Evolutionary conservation across 1,140 invertebrate species (phyloP).

Genomic region (Neodiprion lecontei): DNA sequence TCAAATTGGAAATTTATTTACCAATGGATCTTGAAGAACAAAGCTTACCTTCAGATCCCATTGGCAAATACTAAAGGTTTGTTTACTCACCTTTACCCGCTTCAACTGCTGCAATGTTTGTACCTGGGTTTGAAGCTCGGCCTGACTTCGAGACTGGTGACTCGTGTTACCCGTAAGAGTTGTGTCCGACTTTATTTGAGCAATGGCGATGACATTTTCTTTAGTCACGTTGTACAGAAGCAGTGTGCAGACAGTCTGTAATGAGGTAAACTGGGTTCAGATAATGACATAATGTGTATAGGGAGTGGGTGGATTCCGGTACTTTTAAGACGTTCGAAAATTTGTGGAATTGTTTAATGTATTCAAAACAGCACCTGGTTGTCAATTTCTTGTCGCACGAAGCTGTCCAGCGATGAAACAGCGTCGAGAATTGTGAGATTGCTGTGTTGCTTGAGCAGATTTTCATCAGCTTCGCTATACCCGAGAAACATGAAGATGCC

Average conservation of each 20-base stretch:
- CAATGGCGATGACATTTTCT: constrained; percentile 87
- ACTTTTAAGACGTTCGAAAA: too few species aligned
- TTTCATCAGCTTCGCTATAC: constrained; percentile 86
- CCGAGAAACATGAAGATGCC: constrained; percentile 88
- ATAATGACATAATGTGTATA: too few species aligned
- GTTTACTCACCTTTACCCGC: constrained; percentile 58
- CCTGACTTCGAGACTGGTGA: constrained; percentile 26
- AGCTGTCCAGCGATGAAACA: constrained; percentile 78
- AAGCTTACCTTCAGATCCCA: constrained; percentile 14
- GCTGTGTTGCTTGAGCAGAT: constrained; percentile 79
- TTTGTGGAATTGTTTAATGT: too few species aligned
- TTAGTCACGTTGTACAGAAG: constrained; percentile 83
- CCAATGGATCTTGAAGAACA: not conserved
- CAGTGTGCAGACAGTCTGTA: constrained; percentile 81
- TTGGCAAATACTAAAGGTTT: not conserved
- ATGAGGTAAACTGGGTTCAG: constrained; percentile 21
- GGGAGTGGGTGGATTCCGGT: too few species aligned
- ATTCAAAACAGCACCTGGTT: constrained; percentile 66
- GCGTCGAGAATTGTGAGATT: constrained; percentile 81
- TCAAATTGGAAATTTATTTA: not conserved
- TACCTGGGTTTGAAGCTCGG: constrained; percentile 39
- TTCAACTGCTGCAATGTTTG: constrained; percentile 58
- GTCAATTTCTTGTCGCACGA: constrained; percentile 73
- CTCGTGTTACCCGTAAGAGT: constrained; percentile 52
- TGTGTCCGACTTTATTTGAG: constrained; percentile 75